Evolutionary conservation across 2,797 vertebrate genomes (phyloP), one percentile per base, ranked within the genome.

Genomic region (Anguilla megastoma): DNA sequence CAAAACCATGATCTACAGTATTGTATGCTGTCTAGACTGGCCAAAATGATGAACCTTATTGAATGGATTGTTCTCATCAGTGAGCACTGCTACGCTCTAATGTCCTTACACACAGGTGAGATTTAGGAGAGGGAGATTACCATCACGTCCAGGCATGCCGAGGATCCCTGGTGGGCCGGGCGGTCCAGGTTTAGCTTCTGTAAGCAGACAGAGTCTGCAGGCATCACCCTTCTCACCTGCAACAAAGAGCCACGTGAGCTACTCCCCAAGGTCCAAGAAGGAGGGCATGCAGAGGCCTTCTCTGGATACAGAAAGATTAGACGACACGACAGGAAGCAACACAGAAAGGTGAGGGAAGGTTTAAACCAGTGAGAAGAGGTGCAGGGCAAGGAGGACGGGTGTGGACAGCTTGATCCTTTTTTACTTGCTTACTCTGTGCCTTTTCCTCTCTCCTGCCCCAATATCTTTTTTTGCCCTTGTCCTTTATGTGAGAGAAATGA

Each of bases 221-320:
- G 76, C 0, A 6, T 92, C 88, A 8, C 95, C 95, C 85, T 92
- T 94, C n/a, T 94, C 91, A 89, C 95, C 95, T 95, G 89, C 50
- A 74, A 41, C 66, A 88, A 48, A 54, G 60, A 84, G 14, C n/a
- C 41, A 8, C 56, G 52, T 58, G 21, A 7, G 27, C 7, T 69
- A 69, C 1, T 69, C 2, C n/a, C 27, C 54, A 85, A 30, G 52
- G 56, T 82, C 84, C 33, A 41, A 18, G 9, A 33, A 85, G 50
- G 18, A 36, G 52, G 54, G 7, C 54, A 60, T 27, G 33, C 83
- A 56, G 27, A 45, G 76, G 36, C 21, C 16, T 24, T 18, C 18
- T 36, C 45, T 24, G 24, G 14, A 14, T 8, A 33, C 3, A 41
- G 27, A 79, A 36, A 79, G 74, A 41, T 3, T n/a, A 7, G 4